Base-by-base conservation (phyloP, 2,797 vertebrate genomes). In the Ptychadena robeensis region DNA sequence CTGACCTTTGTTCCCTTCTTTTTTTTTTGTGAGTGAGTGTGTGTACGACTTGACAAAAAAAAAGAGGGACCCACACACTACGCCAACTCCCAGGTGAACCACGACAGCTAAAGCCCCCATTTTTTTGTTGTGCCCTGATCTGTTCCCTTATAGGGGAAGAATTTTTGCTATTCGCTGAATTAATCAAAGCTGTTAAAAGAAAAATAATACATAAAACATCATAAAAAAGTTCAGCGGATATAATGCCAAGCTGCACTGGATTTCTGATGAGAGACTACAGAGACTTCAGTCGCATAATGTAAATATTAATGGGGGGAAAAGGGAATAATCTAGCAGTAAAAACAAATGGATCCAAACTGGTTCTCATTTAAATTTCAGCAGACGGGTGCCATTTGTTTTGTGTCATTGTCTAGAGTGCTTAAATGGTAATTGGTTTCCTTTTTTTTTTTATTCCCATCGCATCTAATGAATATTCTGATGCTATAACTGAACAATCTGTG, bases 1-100 rank as follows among this genome's bases (percentile, higher is more conserved):
- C 96, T 98, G 97, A 98, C 98, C 98, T 98, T 97, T 97, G 96
- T 96, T 96, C 95, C 90, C 88, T 94, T 96, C 96, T 97, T 99
- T 97, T 98, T 6, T 63, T 69, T 75, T 64, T 85, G 96, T 71
- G 66, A 80, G 64, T 85, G 96, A 65, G 57, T 85, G 57, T 85
- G 96, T 84, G 96, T 99, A 94, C 94, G 95, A 98, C 96, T 98
- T 98, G 98, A 98, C 96, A 94, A 94, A 95, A 67, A 86, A 77
- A 90, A 92, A 57, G 53, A 95, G 94, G 91, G 93, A 92, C 93
- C 91, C 93, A 92, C 94, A 95, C 93, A 91, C 92, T 92, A 91
- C 91, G 92, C 92, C 92, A 93, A 93, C 95, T 93, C 90, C 94
- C 96, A 97, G 96, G 96, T 96, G 96, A 97, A 96, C 94, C 94